These are phyloP conservation scores for Kudoa iwatai DNA, from an alignment of 30 jellyfish, hydroid and myxozoan genomes.

Conservation along the genomic window DNA sequence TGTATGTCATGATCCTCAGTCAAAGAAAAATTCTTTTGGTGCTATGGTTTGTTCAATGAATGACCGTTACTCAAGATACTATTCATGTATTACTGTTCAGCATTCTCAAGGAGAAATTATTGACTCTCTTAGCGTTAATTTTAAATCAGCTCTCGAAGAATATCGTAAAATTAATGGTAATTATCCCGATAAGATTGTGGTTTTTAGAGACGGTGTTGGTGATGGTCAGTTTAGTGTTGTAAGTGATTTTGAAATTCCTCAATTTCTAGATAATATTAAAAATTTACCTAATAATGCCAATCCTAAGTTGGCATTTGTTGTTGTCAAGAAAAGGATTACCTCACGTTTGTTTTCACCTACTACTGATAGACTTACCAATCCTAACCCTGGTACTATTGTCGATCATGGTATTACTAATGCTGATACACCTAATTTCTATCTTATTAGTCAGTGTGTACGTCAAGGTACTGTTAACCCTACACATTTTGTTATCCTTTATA, in stretches of 20 bases:
- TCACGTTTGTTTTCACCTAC: conserved; percentile 15
- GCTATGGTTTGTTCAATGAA: conserved; percentile 62
- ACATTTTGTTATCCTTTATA: conserved; percentile 25
- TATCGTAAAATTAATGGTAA: conserved; percentile 20
- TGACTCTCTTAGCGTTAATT: not conserved
- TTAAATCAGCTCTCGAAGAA: conserved; percentile 27
- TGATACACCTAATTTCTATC: conserved; percentile 36
- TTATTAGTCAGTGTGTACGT: conserved; percentile 59
- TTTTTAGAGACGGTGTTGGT: conserved; percentile 97
- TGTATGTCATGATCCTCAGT: conserved; percentile 61
- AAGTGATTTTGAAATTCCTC: conserved; percentile 40
- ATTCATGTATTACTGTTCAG: not conserved
- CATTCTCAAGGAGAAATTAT: not conserved
- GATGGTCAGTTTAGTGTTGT: conserved; percentile 29
- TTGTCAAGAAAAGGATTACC: conserved; percentile 49
- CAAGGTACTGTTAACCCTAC: conserved; percentile 98
- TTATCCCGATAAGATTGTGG: conserved; percentile 40
- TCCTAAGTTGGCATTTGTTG: conserved; percentile 50
- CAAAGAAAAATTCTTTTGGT: conserved; percentile 59
- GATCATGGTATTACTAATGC: conserved; percentile 35
- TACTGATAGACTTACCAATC: conserved; percentile 20
- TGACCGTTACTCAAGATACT: conserved; percentile 10
- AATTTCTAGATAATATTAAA: conserved; percentile 8
- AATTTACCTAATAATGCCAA: conserved; percentile 2
- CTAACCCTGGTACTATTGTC: conserved; percentile 75